These are phyloP conservation scores for Drosophila tropicalis DNA, from an alignment of 1,140 invertebrate genomes.

Conservation along the genomic window DNA sequence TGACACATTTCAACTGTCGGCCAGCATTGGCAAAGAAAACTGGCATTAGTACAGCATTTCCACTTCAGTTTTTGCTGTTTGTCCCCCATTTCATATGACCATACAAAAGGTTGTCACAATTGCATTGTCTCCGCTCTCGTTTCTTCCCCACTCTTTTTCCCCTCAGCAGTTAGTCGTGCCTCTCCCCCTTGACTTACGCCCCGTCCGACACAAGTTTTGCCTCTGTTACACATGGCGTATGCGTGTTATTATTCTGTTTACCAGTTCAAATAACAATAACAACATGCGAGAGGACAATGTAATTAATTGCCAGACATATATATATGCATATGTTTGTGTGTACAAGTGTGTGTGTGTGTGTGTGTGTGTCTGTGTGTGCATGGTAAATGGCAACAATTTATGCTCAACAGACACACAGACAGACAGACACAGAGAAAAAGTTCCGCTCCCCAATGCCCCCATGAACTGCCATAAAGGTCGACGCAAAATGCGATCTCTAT, in stretches of 20 bases:
- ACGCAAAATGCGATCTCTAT: conserved; percentile 17
- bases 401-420: conserved; percentile 10
- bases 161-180: neutral
- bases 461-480: conserved; percentile 20
- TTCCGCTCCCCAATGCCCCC: conserved; percentile 8
- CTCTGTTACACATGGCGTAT: conserved; percentile 17
- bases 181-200: neutral
- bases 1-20: conserved; percentile 38
- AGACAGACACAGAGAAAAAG: neutral
- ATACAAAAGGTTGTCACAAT: conserved; percentile 16
- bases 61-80: conserved; percentile 26
- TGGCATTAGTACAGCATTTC: conserved; percentile 22
- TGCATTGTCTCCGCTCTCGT: neutral
- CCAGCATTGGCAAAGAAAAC: conserved; percentile 31
- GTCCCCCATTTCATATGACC: conserved; percentile 12
- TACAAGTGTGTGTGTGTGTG: neutral
- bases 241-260: conserved; percentile 30
- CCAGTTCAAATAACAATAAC: conserved; percentile 17
- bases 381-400: conserved; percentile 19
- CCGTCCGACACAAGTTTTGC: neutral
- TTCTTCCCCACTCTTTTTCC: neutral
- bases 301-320: conserved; percentile 25
- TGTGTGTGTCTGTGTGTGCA: conserved; percentile 11
- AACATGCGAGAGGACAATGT: conserved; percentile 13
- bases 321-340: neutral